Percentiles rank a stretch among this genome's conserved stretches.
Conservation (phyloP, 2,888 invertebrate species). For the Nipponacmea schrenckii region DNA sequence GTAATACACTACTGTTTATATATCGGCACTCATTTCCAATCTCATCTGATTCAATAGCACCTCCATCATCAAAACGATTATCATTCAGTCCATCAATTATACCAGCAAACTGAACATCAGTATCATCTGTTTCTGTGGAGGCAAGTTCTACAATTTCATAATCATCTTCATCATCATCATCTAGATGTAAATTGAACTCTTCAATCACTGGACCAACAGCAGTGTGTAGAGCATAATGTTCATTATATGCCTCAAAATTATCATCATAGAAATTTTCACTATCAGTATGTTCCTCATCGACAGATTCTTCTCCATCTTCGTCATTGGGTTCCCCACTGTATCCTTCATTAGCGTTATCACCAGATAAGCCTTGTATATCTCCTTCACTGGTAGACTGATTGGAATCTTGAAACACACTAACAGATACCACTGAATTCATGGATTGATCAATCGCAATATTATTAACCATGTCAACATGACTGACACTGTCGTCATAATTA, state of each 20-base stretch:
- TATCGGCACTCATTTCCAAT: not conserved
- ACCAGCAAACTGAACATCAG: constrained; percentile 32
- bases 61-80: constrained; percentile 2
- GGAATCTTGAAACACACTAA: not conserved
- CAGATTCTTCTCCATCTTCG: constrained; percentile 37
- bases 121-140: constrained; percentile 38
- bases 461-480: constrained; percentile 34
- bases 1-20: constrained; percentile 4
- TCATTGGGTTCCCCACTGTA: constrained; percentile 47
- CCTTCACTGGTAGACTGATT: constrained; percentile 1
- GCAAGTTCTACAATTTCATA: constrained; percentile 53
- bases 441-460: not conserved
- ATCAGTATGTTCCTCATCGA: constrained; percentile 53
- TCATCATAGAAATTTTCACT: constrained; percentile 61
- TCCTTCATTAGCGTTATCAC: constrained; percentile 23
- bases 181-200: constrained; percentile 49
- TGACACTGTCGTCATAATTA: constrained; percentile 56
- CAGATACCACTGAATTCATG: not conserved
- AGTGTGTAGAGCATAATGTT: constrained; percentile 55
- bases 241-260: constrained; percentile 59
- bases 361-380: not conserved
- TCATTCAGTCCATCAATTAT: not conserved
- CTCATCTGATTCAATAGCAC: not conserved
- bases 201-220: constrained; percentile 51
- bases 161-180: constrained; percentile 52